These are phyloP conservation scores for Corythornis madagascariensis DNA, from an alignment of 2,113 vertebrate genomes.

Conservation along the genomic window DNA sequence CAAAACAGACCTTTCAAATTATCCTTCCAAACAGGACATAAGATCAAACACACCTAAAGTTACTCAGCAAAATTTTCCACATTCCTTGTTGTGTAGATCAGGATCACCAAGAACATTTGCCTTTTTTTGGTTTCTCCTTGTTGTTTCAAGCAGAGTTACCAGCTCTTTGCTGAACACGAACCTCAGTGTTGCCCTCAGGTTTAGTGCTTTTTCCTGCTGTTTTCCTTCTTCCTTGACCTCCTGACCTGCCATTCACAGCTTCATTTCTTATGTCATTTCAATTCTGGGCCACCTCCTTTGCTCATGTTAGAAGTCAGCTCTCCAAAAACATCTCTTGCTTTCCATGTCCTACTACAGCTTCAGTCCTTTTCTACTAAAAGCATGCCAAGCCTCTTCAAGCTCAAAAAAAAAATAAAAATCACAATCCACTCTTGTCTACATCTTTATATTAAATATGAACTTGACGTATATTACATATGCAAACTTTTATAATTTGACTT, in stretches of 20 bases:
- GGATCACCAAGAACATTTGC: not conserved
- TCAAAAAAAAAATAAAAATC: not conserved
- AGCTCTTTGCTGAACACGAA: not conserved
- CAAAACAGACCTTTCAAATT: not conserved
- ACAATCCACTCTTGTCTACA: not conserved
- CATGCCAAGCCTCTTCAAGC: not conserved
- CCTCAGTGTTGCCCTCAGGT: not conserved
- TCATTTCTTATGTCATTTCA: not conserved
- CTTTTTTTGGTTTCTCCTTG: not conserved
- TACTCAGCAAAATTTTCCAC: not conserved
- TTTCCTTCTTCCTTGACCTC: not conserved
- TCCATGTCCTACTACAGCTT: not conserved
- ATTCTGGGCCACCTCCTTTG: not conserved
- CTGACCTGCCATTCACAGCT: not conserved
- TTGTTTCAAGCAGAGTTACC: not conserved
- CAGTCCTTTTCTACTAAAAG: not conserved
- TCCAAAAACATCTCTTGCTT: not conserved
- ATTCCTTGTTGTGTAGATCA: not conserved
- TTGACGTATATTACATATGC: not conserved
- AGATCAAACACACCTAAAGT: not conserved
- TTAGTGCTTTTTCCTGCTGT: not conserved
- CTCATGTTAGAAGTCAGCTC: not conserved
- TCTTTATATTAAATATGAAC: not conserved
- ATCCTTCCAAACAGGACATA: not conserved
- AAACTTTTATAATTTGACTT: not conserved